phyloP scores from a whole-genome alignment of 2,888 invertebrate species.

The Leucozona laternaria region DNA sequence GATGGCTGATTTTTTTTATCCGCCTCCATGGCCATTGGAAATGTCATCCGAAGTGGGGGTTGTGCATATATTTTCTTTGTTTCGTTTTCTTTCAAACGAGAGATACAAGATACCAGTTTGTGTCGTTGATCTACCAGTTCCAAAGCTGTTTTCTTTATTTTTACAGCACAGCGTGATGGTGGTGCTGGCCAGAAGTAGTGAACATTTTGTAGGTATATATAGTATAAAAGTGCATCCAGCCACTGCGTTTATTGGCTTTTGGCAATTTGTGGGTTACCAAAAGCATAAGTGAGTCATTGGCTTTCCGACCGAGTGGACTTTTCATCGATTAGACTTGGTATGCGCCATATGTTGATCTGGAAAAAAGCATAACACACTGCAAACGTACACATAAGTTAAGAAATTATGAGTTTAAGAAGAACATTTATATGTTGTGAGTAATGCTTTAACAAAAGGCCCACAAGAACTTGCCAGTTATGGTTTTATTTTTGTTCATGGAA shows the following conservation, averaged over 20 bases:
- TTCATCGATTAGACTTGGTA: constrained; percentile 58
- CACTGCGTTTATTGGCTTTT: constrained; percentile 35
- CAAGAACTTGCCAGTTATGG: neutral
- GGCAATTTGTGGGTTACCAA: constrained; percentile 68
- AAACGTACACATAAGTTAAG: neutral
- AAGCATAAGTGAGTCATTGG: constrained; percentile 57
- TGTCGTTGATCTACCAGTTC: constrained; percentile 60
- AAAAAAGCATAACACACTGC: too few relatives aligned
- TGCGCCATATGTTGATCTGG: constrained; percentile 48
- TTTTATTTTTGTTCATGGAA: neutral
- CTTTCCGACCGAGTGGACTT: constrained; percentile 24
- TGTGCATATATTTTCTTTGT: neutral
- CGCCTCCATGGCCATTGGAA: constrained; percentile 54
- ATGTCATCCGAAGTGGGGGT: constrained; percentile 45
- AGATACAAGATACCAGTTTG: constrained; percentile 44
- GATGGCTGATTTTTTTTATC: constrained; percentile 58
- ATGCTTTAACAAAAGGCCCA: neutral
- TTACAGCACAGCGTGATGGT: neutral
- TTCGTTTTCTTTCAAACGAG: constrained; percentile 28
- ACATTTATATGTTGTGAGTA: neutral
- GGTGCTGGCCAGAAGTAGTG: constrained; percentile 11
- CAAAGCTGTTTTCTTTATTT: constrained; percentile 43
- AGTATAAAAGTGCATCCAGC: neutral
- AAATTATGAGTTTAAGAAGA: neutral
- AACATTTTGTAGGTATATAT: neutral